Base-by-base conservation (phyloP, 2,797 vertebrate species). In the Orestias chungarensis region DNA sequence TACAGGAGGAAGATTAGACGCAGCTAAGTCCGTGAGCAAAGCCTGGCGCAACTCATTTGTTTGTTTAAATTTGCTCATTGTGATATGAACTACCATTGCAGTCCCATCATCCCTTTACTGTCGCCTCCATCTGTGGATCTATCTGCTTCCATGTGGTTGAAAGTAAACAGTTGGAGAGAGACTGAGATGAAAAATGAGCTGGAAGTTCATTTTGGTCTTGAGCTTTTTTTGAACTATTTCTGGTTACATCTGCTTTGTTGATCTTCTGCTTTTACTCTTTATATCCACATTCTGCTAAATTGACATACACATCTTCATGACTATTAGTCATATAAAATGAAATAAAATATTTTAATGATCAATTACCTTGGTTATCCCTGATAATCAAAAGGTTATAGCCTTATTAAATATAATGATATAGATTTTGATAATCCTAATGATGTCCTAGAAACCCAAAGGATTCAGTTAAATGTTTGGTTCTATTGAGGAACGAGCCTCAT, bases 21-120 rank as follows among this genome's bases (percentile, higher is more conserved):
- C 20, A 50, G 62, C 35, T 25, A 20, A 43, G 68, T 78, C 71
- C 71, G 71, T 69, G 70, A 73, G 75, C 68, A 59, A 68, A 74
- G 80, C 75, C 74, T 50, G 73, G 65, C 29, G 14, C 76, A 74
- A 38, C 74, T 87, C 72, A 83, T 91, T 89, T 88, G 72, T 88
- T 87, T 89, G 84, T 89, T 88, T 87, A 71, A 76, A 74, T 79
- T 77, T 64, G 71, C 84, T 88, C 85, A 82, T 78, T 65, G 71
- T 64, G 70, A 75, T 73, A 77, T 71, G 68, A 88, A 83, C 38
- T 62, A 5, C n/a, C n/a, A 57, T 25, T 59, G 35, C 57, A 75
- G 61, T 70, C 66, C 69, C 76, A 66, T 75, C 69, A 33, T 74
- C 27, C 25, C 57, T 73, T 50, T 82, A n/a, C 57, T 57, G 70